Conservation (phyloP, 92 coral and sea anemone genomes). For the Porites lobata region DNA sequence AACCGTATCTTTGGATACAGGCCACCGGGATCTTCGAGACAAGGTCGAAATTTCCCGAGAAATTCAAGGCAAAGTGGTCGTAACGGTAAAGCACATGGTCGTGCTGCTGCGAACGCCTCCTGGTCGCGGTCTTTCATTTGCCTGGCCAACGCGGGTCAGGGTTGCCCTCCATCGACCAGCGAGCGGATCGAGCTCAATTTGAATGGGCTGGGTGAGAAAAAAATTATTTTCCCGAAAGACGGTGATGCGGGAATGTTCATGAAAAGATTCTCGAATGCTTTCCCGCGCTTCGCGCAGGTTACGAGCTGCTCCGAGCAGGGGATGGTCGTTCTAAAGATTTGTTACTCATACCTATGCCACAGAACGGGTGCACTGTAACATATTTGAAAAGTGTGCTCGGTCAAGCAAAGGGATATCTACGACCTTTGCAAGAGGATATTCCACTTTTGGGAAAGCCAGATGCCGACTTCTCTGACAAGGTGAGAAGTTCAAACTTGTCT, state of each 20-base stretch:
- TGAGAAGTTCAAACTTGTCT: background rate
- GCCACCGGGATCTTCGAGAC: slow-evolving; percentile 1
- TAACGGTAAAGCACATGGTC: background rate
- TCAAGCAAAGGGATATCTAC: slow-evolving; percentile 51
- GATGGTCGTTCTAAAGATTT: slow-evolving; percentile 53
- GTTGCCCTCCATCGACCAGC: slow-evolving; percentile 45
- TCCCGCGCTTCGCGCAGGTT: slow-evolving; percentile 56
- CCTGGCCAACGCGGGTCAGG: slow-evolving; percentile 48
- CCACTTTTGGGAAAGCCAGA: background rate
- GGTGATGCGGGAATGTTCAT: slow-evolving; percentile 53
- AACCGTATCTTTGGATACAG: slow-evolving; percentile 5
- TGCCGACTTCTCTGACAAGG: slow-evolving; percentile 2
- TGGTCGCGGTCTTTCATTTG: slow-evolving; percentile 62
- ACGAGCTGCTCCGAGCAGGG: slow-evolving; percentile 44
- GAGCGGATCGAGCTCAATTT: slow-evolving; percentile 50
- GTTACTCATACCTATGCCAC: slow-evolving; percentile 45
- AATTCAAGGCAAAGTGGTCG: slow-evolving; percentile 16
- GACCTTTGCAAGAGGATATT: slow-evolving; percentile 48
- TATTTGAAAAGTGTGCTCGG: slow-evolving; percentile 50
- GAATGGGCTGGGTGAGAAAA: slow-evolving; percentile 58
- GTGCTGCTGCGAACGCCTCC: slow-evolving; percentile 1
- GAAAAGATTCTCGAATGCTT: slow-evolving; percentile 35
- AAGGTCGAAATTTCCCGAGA: background rate
- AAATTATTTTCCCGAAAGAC: slow-evolving; percentile 58
- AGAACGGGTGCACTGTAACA: slow-evolving; percentile 21